These are phyloP conservation scores for Nasonovia ribisnigri DNA, from an alignment of 2,888 invertebrate genomes.

Conservation along the genomic window DNA sequence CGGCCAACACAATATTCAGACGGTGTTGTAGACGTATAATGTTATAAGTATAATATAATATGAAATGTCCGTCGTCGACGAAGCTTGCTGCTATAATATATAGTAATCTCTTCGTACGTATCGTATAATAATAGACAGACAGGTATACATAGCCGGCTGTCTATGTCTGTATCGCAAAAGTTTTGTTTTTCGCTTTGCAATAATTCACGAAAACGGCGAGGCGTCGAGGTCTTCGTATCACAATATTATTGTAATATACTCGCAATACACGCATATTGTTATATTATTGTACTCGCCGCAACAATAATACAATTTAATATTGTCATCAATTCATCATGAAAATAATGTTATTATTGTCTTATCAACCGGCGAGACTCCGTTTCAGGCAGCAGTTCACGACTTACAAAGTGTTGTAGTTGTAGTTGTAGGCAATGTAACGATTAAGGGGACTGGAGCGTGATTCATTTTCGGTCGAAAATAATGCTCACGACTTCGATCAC, in stretches of 20 bases:
- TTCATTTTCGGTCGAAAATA: no score
- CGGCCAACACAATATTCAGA: slow-evolving; percentile 24
- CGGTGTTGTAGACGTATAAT: background rate
- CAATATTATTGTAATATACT: no score
- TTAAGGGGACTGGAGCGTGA: no score
- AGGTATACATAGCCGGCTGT: no score
- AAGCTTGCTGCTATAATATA: background rate
- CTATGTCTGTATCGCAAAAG: no score
- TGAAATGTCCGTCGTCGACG: background rate
- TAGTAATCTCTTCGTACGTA: background rate
- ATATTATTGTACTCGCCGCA: background rate
- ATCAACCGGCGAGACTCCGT: background rate
- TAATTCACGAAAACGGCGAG: background rate
- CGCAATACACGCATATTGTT: no score
- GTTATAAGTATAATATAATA: background rate
- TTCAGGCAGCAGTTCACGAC: background rate
- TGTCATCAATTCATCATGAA: no score
- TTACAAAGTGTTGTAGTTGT: background rate
- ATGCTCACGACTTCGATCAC: no score
- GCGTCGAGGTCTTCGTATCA: background rate
- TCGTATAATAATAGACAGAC: background rate
- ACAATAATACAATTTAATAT: background rate
- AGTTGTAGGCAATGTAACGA: no score
- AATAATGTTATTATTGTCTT: background rate
- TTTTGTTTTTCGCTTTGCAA: background rate